Base-by-base conservation (phyloP, 2,113 vertebrate genomes). In the Chunga burmeisteri region DNA sequence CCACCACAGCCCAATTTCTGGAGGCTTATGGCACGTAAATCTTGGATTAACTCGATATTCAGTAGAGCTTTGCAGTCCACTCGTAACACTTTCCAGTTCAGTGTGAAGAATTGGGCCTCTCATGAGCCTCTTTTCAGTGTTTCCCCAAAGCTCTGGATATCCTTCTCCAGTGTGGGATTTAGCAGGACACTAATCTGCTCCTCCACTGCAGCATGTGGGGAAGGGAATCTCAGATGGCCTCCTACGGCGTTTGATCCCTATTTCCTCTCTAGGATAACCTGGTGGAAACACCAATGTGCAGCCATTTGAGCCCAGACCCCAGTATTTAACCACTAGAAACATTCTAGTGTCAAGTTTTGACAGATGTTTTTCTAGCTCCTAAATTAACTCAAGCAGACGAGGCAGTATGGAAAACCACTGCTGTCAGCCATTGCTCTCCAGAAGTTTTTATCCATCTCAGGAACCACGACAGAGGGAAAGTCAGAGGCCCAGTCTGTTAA, bases 111-210 rank as follows among this genome's bases (percentile, higher is more conserved):
- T 14, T 96, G 67, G 74, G 93, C 78, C 93, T 95, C 94, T 94
- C 71, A 72, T 82, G 92, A 97, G 94, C 81, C 78, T 96, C 88
- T 96, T 96, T 96, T 72, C 81, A 94, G 73, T 10, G 17, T 94
- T 97, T 91, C 84, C 95, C 81, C 87, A 93, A 93, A 97, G 94
- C 89, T 96, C 59, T 96, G 81, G 71, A 95, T 97, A 95, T 97
- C 87, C 87, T 86, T 93, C 63, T 88, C 74, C 87, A 92, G 71
- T 11, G 27, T 46, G 23, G 79, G 85, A 97, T 95, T 97, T 97
- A 95, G 16, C 50, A 90, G 78, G 94, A 96, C 91, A 95, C 93
- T 93, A 95, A 97, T 93, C 87, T 95, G 74, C 72, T 91, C 74
- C 55, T 94, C 87, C 17, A 9, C 38, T 78, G 27, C 40, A 58